Conservation (phyloP, 2,113 vertebrate genomes). For the Grallaria varia region DNA sequence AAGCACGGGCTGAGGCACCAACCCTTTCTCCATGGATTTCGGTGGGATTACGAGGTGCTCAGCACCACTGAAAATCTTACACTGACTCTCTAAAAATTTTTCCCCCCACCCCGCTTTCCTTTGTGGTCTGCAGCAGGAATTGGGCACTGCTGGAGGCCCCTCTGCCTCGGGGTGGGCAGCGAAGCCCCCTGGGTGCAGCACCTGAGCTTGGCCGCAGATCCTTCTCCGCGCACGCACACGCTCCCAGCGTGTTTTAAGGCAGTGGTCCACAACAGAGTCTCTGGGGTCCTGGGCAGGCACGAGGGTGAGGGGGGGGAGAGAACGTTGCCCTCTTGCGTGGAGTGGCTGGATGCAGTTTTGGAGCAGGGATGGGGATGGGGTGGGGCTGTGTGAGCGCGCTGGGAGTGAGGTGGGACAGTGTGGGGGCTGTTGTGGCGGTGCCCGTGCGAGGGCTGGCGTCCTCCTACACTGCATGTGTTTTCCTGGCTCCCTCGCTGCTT, state of each 20-base stretch:
- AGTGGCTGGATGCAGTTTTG: fast-evolving
- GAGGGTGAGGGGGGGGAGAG: background rate
- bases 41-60: background rate
- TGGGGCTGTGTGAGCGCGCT: background rate
- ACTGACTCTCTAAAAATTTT: background rate
- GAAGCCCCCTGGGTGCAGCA: background rate
- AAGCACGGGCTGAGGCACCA: background rate
- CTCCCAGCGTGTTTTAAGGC: slow-evolving; percentile 52
- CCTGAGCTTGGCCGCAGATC: background rate
- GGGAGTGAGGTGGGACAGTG: background rate
- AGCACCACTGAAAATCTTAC: background rate
- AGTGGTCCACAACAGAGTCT: slow-evolving; percentile 57
- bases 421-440: background rate
- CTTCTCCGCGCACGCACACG: background rate
- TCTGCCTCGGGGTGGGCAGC: background rate
- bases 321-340: background rate
- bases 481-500: background rate
- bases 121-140: background rate
- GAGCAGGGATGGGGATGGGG: background rate
- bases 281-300: slow-evolving; percentile 56
- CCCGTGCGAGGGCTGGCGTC: background rate
- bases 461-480: fast-evolving
- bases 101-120: fast-evolving
- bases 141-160: background rate
- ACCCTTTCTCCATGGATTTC: background rate